Conservation (phyloP, 2,797 vertebrate species). For the Lacerta bilineata region DNA sequence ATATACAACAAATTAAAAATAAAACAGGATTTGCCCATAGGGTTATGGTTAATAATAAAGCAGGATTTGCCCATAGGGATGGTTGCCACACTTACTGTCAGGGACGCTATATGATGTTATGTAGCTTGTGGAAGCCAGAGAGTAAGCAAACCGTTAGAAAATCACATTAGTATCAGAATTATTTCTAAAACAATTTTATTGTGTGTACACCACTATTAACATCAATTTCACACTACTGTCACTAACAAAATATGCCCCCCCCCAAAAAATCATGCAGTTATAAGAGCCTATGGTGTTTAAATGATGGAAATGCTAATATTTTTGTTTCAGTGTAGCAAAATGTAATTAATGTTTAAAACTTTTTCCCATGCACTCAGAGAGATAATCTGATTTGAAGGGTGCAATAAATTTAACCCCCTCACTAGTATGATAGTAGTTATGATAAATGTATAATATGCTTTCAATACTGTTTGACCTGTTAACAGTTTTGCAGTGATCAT, state of each 20-base stretch:
- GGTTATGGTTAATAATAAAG: not conserved
- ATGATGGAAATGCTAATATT: not conserved
- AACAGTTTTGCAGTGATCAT: no score
- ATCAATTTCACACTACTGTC: not conserved
- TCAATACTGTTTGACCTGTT: no score
- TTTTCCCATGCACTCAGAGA: no score
- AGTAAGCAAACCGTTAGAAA: not conserved
- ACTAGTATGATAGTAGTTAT: no score
- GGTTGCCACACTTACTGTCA: not conserved
- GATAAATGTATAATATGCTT: no score
- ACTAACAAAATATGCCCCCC: not conserved
- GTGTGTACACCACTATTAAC: no score
- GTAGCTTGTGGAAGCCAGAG: not conserved
- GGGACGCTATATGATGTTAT: not conserved
- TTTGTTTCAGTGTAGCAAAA: not conserved
- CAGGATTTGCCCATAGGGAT: not conserved
- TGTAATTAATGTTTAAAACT: no score
- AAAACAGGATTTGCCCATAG: not conserved
- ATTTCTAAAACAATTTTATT: not conserved
- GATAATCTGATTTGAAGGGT: not conserved
- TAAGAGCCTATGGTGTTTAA: not conserved
- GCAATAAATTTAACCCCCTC: not conserved
- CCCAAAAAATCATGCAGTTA: not conserved
- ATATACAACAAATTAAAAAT: not conserved
- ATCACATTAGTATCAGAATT: not conserved